Base-by-base conservation (phyloP, 2,797 vertebrate species). In the Spatula clypeata region DNA sequence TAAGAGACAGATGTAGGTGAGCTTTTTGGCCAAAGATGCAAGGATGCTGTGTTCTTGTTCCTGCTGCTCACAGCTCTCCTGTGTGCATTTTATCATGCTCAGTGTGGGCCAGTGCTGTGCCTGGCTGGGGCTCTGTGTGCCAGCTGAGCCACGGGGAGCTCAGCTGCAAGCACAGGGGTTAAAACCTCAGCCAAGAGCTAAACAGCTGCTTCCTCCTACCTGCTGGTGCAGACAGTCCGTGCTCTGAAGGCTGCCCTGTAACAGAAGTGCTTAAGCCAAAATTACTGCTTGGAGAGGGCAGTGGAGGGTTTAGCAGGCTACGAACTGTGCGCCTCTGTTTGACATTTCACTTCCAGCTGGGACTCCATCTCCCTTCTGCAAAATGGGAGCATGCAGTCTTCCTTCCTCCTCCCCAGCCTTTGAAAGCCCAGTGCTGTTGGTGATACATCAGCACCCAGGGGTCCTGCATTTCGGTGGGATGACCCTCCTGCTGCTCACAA, bases 111-210 rank as follows among this genome's bases (percentile, higher is more conserved):
- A 67, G 14, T 57, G 36, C 29, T 69, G 17, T 81, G 65, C 23
- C 44, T 77, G 0, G 0, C 4, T 0, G 2, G 44, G 32, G 12
- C n/a, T 60, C 15, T 0, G 0, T 34, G n/a, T 60, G 40, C 34
- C 47, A 36, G 32, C 45, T 45, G 67, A 72, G 45, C 29, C 7
- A 2, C 0, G 0, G n/a, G 58, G 47, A 31, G 6, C 27, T 0
- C 9, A 1, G 10, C 64, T 69, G 45, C 51, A 45, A 38, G 6
- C 15, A 27, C 55, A 18, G 6, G 32, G 16, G 4, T 58, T 73
- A 70, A 89, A 82, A 60, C 17, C 66, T 71, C 86, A 87, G 42
- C 34, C 55, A 61, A 75, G 20, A 75, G 17, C 16, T 69, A 58
- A 54, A 66, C 36, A 54, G 3, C 27, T 65, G 23, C 38, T 74